phyloP scores from a whole-genome alignment of 2,888 invertebrate species.

The Sarcophaga rosellei region DNA sequence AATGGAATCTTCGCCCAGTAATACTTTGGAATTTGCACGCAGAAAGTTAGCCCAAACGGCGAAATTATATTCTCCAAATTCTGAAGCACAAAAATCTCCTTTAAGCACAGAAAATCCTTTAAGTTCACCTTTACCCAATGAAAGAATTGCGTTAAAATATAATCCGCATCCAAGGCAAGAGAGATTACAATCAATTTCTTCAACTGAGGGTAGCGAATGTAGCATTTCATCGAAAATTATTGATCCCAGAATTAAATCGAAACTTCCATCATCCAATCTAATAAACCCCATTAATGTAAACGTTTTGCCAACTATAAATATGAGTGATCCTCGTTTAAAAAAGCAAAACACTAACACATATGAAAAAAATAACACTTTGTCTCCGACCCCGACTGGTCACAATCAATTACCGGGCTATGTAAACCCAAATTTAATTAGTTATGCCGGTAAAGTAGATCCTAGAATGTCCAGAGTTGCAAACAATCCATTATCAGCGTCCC shows the following conservation, averaged over 20 bases:
- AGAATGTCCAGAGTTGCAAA: slow-evolving; percentile 31
- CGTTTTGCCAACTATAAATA: slow-evolving; percentile 70
- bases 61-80: slow-evolving; percentile 64
- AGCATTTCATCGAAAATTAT: slow-evolving; percentile 27
- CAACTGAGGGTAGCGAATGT: slow-evolving; percentile 58
- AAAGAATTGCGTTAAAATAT: slow-evolving; percentile 80
- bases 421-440: slow-evolving; percentile 7
- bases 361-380: slow-evolving; percentile 25
- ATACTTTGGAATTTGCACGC: slow-evolving; percentile 71
- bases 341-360: slow-evolving; percentile 39
- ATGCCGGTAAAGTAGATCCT: slow-evolving; percentile 18
- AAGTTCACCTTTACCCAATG: slow-evolving; percentile 46
- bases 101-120: background rate
- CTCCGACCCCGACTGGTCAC: slow-evolving; percentile 1
- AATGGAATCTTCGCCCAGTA: background rate
- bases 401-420: background rate
- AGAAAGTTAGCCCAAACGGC: slow-evolving; percentile 72
- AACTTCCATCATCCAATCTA: slow-evolving; percentile 2
- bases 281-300: slow-evolving; percentile 54
- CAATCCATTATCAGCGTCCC: background rate
- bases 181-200: slow-evolving; percentile 44
- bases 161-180: slow-evolving; percentile 80
- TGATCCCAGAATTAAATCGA: slow-evolving; percentile 65
- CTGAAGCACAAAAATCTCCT: slow-evolving; percentile 34
- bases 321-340: slow-evolving; percentile 71